These are phyloP conservation scores for Hyppa rectilinea DNA, from an alignment of 2,888 invertebrate genomes.

Conservation along the genomic window DNA sequence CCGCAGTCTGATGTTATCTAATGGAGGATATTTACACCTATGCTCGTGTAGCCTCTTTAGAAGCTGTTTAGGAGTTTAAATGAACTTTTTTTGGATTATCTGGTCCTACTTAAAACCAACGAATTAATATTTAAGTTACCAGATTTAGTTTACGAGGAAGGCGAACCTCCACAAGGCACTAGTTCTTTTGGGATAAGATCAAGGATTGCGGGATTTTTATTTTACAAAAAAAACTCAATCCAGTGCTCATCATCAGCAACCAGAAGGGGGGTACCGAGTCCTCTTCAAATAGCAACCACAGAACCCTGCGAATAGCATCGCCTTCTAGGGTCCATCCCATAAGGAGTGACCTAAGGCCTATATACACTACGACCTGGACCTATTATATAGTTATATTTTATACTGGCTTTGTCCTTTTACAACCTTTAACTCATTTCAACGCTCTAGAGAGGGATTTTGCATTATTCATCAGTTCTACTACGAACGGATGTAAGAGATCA, in stretches of 20 bases:
- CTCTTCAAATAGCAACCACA: not conserved
- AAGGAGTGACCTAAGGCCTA: no score
- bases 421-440: not conserved
- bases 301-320: not conserved
- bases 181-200: not conserved
- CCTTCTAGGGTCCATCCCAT: not conserved
- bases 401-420: not conserved
- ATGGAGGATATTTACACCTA: conserved; percentile 19
- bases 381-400: not conserved
- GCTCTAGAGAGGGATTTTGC: not conserved
- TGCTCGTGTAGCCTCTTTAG: conserved; percentile 15
- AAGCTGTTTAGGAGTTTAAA: not conserved
- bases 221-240: not conserved
- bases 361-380: not conserved
- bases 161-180: not conserved
- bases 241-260: not conserved
- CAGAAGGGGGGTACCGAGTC: not conserved
- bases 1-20: conserved; percentile 29
- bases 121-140: not conserved
- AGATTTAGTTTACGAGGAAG: not conserved
- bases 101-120: no score
- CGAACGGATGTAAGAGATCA: not conserved
- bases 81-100: not conserved
- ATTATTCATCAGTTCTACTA: not conserved
- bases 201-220: not conserved